These are phyloP conservation scores for Typhlomys cinereus DNA, from an alignment of 2,113 vertebrate genomes.

Conservation along the genomic window DNA sequence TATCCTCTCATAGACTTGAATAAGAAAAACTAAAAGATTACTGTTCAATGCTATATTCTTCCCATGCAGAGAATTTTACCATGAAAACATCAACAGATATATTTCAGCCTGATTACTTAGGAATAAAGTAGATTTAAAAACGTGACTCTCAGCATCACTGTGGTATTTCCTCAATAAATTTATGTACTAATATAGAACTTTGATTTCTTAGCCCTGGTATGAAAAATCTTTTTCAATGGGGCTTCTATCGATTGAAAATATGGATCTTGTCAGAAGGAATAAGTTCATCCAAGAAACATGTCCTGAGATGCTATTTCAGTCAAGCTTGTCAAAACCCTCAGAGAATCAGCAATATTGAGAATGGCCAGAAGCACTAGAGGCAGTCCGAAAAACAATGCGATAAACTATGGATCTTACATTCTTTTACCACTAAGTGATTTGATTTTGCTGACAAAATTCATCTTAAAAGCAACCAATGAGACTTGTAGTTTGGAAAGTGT, in stretches of 20 bases:
- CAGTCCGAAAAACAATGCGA: conserved; percentile 42
- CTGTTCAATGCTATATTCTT: background rate
- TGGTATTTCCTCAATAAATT: conserved; percentile 47
- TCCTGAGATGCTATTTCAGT: conserved; percentile 32
- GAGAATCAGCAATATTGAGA: conserved; percentile 55
- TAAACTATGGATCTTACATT: conserved; percentile 6
- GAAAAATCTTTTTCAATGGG: conserved; percentile 59
- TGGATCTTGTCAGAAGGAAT: conserved; percentile 69
- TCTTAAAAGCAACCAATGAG: background rate
- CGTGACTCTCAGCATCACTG: conserved; percentile 45
- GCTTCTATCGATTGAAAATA: conserved; percentile 69
- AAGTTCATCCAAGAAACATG: conserved; percentile 58
- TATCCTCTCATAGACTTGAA: background rate
- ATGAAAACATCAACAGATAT: background rate
- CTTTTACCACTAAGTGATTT: background rate
- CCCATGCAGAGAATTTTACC: background rate
- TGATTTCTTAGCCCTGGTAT: conserved; percentile 49
- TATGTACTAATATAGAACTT: conserved; percentile 41
- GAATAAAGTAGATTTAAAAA: conserved; percentile 44
- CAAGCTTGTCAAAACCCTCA: conserved; percentile 13
- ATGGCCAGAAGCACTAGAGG: background rate
- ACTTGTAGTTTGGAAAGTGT: background rate
- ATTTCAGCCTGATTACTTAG: conserved; percentile 30
- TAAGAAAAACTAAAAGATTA: background rate
- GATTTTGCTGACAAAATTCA: conserved; percentile 10